Evolutionary conservation across 1,140 invertebrate genomes (phyloP), one percentile per base, ranked within the genome.

Genomic region (Drosophila azteca): DNA sequence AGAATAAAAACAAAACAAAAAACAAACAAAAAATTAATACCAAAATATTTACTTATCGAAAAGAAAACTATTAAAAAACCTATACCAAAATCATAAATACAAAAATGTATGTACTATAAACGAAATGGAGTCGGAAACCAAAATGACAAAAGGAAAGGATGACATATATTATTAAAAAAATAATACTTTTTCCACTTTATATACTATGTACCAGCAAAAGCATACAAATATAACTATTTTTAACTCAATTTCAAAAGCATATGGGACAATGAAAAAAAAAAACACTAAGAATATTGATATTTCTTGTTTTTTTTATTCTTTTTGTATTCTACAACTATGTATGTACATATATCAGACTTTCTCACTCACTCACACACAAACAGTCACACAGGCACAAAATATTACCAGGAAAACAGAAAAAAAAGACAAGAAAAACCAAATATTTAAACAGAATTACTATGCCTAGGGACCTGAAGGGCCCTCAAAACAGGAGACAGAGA

Each of bases 111-210:
- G 35, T 39, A 39, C 35, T 66, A 77, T 58, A 67, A 54, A 69
- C 68, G 48, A 57, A 70, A 43, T 26, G 35, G 62, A 52, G 60
- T 51, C 31, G 49, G 69, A 67, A 69, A 68, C 43, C 50, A 80
- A 54, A 75, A 65, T 67, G 69, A 61, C 66, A 68, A 77, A 73
- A 54, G 17, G 9, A 59, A 72, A 71, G 5, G 35, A 70, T 66
- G 64, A 61, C 66, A 68, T 73, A 73, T 49, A 26, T 11, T 50
- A 72, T 65, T 20, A 31, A 26, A 31, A 52, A 51, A 46, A 22
- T 26, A 71, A 79, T 79, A 79, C 71, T 48, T 79, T 82, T 83
- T 83, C 80, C 80, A 83, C 80, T 83, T 83, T 83, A 83, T 83
- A 85, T 78, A 77, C 77, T 84, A 75, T 74, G 54, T 75, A 76